Base-by-base conservation (phyloP, 2,113 vertebrate genomes). In the Colistium nudipinnis region DNA sequence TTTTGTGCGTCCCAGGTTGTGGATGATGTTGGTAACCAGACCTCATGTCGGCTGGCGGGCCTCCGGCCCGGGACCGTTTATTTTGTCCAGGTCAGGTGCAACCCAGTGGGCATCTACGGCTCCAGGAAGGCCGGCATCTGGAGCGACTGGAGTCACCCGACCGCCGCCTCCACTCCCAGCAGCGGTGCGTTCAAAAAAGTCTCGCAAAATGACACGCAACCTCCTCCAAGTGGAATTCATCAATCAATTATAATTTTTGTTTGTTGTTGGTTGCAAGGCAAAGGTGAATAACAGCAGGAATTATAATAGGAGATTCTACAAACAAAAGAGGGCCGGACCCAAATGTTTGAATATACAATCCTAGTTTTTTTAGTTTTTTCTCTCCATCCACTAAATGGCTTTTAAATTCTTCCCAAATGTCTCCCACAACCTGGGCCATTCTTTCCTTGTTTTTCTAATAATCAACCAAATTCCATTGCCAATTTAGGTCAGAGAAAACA, bases 131-230 rank as follows among this genome's bases (percentile, higher is more conserved):
- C 96, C 0, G 97, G 96, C 0, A 96, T 98, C 80, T 98, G 96
- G 97, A 98, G 97, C 1, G 94, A 96, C 59, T 98, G 97, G 96
- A 98, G 96, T 82, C 95, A 95, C 76, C 94, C 96, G 7, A 96
- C 95, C 0, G 97, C 96, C 0, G 96, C 97, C 48, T 98, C 96
- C 79, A 98, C 96, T 0, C 96, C 96, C 0, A 93, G 92, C 75
- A 95, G 88, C 7, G 95, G 96, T 98, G 87, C 92, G 94, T 7
- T 24, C 53, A 47, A 47, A 24, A 24, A 47, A 22, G 6, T 16
- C 13, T 12, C n/a, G n/a, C n/a, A n/a, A 12, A 9, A 22, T 22
- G 0, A 7, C 14, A 16, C 2, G 9, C 20, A 12, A 6, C 45
- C 1, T 47, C n/a, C 48, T 51, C 12, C 47, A 12, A 11, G 3